These are phyloP conservation scores for Phenganax subtilis DNA, from an alignment of 92 coral and sea anemone genomes.

Conservation along the genomic window DNA sequence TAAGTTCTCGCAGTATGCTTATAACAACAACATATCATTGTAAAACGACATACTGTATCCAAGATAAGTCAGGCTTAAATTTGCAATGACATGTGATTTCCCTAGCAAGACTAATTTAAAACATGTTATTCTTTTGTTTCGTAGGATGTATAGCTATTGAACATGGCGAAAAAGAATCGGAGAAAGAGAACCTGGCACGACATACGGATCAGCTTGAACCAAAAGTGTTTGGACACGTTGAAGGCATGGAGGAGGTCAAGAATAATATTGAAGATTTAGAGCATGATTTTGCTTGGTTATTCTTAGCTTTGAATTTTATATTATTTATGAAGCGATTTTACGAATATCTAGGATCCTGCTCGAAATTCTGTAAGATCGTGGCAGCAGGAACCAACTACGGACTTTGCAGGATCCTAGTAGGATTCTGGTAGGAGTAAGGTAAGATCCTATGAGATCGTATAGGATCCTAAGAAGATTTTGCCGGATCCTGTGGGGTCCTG, in stretches of 20 bases:
- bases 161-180: slow-evolving; percentile 45
- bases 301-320: background rate
- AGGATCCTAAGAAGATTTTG: slow-evolving; percentile 4
- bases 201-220: slow-evolving; percentile 47
- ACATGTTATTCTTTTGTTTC: background rate
- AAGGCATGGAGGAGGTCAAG: slow-evolving; percentile 21
- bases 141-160: slow-evolving; percentile 49
- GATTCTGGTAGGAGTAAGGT: background rate
- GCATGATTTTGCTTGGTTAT: background rate
- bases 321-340: too few species aligned
- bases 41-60: background rate
- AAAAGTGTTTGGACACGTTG: slow-evolving; percentile 54
- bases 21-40: background rate
- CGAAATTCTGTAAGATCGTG: background rate
- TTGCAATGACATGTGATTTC: background rate
- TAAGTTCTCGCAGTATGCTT: slow-evolving; percentile 25
- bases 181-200: slow-evolving; percentile 44
- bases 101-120: background rate
- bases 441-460: background rate
- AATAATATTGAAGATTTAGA: background rate
- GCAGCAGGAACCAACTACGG: background rate
- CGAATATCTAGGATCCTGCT: too few species aligned
- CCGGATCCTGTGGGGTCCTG: background rate
- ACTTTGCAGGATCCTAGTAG: slow-evolving; percentile 1
- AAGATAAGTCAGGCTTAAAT: slow-evolving; percentile 1